phyloP scores from a whole-genome alignment of 2,888 invertebrate genomes.

The Chaetoderma sp. region DNA sequence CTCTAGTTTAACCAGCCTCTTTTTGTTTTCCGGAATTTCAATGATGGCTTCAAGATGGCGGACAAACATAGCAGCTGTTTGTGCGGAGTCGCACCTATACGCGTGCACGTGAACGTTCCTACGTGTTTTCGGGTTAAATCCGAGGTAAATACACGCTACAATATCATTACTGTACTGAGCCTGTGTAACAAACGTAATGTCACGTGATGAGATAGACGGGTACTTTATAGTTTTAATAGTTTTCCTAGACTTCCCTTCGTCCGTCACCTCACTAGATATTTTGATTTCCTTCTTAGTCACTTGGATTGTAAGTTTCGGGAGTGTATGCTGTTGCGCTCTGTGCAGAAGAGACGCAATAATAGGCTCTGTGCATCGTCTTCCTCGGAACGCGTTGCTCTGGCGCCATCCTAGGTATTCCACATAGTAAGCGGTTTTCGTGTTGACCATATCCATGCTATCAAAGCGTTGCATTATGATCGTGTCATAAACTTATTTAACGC shows the following conservation, averaged over 20 bases:
- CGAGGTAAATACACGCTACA: slow-evolving; percentile 90
- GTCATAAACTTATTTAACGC: too few relatives aligned
- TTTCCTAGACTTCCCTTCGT: slow-evolving; percentile 57
- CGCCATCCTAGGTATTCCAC: slow-evolving; percentile 88
- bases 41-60: slow-evolving; percentile 85
- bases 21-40: slow-evolving; percentile 86
- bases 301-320: slow-evolving; percentile 78
- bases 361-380: slow-evolving; percentile 85
- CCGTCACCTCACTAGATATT: slow-evolving; percentile 85
- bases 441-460: neutral
- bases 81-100: slow-evolving; percentile 92
- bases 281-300: slow-evolving; percentile 88
- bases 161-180: slow-evolving; percentile 83
- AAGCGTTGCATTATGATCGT: too few relatives aligned
- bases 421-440: slow-evolving; percentile 71
- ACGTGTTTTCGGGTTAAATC: slow-evolving; percentile 93
- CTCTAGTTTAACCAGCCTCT: slow-evolving; percentile 87
- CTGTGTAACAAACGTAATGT: slow-evolving; percentile 92
- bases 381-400: slow-evolving; percentile 89
- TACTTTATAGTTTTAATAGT: slow-evolving; percentile 82
- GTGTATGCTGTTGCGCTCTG: slow-evolving; percentile 86
- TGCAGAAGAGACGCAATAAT: slow-evolving; percentile 87
- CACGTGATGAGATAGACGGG: slow-evolving; percentile 59
- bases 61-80: slow-evolving; percentile 89
- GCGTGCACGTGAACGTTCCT: slow-evolving; percentile 97